phyloP scores from a whole-genome alignment of 1,140 invertebrate genomes.

The Papilio glaucus region DNA sequence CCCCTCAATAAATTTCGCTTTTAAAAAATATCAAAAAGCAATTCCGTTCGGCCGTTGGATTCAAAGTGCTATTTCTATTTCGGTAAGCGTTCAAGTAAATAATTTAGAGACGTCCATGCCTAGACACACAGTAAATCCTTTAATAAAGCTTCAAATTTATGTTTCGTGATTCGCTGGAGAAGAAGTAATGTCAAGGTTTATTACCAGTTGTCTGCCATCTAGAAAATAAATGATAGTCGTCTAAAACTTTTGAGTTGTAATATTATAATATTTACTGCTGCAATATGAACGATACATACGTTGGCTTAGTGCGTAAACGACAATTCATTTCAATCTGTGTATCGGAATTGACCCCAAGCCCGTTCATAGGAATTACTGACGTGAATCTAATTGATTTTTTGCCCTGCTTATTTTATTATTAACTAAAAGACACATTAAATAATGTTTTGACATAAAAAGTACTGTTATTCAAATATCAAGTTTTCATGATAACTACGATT shows the following conservation, averaged over 20 bases:
- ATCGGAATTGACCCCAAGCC: background rate
- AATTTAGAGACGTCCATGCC: slow-evolving; percentile 31
- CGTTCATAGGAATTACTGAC: too few species aligned
- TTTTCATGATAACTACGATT: too few species aligned
- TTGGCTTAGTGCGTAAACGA: background rate
- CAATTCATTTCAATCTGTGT: background rate
- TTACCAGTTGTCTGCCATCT: slow-evolving; percentile 31
- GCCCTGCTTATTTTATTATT: too few species aligned
- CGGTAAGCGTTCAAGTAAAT: slow-evolving; percentile 32
- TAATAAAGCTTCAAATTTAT: slow-evolving; percentile 38
- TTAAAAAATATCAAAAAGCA: slow-evolving; percentile 19
- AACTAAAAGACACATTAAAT: too few species aligned
- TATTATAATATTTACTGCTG: slow-evolving; percentile 1
- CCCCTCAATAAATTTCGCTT: slow-evolving; percentile 9
- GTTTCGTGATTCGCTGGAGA: slow-evolving; percentile 34
- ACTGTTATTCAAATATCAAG: too few species aligned
- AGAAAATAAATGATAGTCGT: slow-evolving; percentile 31
- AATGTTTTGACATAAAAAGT: too few species aligned
- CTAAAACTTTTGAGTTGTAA: background rate
- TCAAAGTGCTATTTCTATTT: slow-evolving; percentile 23
- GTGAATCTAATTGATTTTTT: too few species aligned
- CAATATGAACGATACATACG: background rate
- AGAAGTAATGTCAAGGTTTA: slow-evolving; percentile 28
- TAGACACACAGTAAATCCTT: slow-evolving; percentile 35
- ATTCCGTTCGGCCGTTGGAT: slow-evolving; percentile 21